Base-by-base conservation (phyloP, 2,888 invertebrate genomes). In the Lampropteryx suffumata region DNA sequence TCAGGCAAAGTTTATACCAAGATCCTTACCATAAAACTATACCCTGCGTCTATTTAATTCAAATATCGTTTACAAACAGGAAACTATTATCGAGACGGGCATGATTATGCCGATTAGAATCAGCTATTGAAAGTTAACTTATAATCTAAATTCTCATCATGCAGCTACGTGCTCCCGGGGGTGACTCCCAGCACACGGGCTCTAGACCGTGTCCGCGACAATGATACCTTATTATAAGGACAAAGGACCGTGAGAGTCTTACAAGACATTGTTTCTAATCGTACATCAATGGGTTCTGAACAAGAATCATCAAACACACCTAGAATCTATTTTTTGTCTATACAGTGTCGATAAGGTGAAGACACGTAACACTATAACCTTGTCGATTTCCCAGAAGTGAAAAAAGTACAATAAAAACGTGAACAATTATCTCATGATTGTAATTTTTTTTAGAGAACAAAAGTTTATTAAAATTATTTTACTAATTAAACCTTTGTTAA, bases 121-220 rank as follows among this genome's bases (percentile, higher is more conserved):
- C 66, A 69, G 69, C 73, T 76, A 82, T 79, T 79, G 77, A 76
- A 71, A 76, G 68, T 75, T 70, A 76, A 73, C 69, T 56, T 49
- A 71, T 76, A 82, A 88, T 87, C 79, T 82, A 78, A 78, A 87
- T 86, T 87, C 83, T 76, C 75, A 79, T 83, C 71, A 76, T 73
- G 66, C 70, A 55, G 71, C 13, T 73, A 65, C 67, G 65, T 58
- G 67, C 58, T 81, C 80, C 84, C 69, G 73, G 73, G 81, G 82
- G 83, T 75, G 72, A 64, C 73, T 73, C 74, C 79, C 67, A 68
- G 67, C 69, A 63, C 67, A 65, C 71, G 69, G 77, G 73, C 79
- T 62, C 66, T 75, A 72, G 64, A 76, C 69, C 88, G 78, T 84
- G 81, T 72, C 86, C 73, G 75, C 77, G 70, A 86, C 84, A 86